Conservation (phyloP, 2,888 invertebrate species). For the Apantesis nais region DNA sequence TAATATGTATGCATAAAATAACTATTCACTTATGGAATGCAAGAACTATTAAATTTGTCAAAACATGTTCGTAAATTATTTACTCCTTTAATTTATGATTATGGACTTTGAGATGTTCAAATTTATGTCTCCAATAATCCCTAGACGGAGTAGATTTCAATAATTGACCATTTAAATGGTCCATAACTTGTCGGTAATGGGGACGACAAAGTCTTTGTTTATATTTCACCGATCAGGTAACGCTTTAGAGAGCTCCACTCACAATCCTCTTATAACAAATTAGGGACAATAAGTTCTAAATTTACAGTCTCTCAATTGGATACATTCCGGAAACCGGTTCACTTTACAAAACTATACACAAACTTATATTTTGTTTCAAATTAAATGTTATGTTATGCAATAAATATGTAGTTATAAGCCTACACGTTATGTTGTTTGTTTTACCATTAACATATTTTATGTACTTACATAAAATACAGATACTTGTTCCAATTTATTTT, state of each 20-base stretch:
- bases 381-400: constrained; percentile 2
- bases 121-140: constrained; percentile 11
- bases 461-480: not conserved
- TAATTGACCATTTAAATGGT: constrained; percentile 67
- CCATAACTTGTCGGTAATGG: constrained; percentile 67
- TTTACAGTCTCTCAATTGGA: constrained; percentile 23
- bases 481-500: not conserved
- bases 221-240: constrained; percentile 52
- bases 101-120: constrained; percentile 8
- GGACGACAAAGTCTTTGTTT: constrained; percentile 60
- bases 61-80: not conserved
- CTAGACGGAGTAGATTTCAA: constrained; percentile 45
- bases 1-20: not conserved
- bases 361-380: constrained; percentile 25
- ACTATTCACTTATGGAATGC: not conserved
- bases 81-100: constrained; percentile 6
- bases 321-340: constrained; percentile 16
- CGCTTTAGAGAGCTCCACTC: constrained; percentile 41
- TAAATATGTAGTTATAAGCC: constrained; percentile 27
- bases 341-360: constrained; percentile 15
- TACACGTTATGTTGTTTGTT: constrained; percentile 23
- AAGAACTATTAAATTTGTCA: not conserved
- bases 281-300: constrained; percentile 24
- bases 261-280: constrained; percentile 44
- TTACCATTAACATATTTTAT: not conserved